phyloP scores from a whole-genome alignment of 2,888 invertebrate genomes.

The Liodrosophila aerea region DNA sequence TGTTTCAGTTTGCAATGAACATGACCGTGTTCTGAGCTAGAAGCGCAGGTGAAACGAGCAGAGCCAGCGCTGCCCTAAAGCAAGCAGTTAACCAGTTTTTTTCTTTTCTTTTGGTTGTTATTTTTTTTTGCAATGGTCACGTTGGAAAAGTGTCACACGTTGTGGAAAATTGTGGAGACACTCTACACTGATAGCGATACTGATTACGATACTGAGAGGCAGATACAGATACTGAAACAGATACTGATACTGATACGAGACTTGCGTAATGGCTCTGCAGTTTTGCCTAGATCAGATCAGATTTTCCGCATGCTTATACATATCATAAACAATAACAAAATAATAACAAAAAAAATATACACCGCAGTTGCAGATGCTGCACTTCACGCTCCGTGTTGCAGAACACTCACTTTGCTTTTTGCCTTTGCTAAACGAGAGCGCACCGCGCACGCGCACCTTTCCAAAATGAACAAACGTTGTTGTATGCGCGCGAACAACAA shows the following conservation, averaged over 20 bases:
- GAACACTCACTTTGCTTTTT: slow-evolving; percentile 54
- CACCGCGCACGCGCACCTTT: slow-evolving; percentile 48
- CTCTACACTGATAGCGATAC: no score
- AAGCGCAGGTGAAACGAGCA: slow-evolving; percentile 28
- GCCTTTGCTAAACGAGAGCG: slow-evolving; percentile 42
- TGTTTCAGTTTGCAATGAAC: slow-evolving; percentile 33
- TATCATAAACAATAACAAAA: slow-evolving; percentile 36
- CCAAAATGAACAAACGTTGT: slow-evolving; percentile 4
- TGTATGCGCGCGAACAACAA: no score
- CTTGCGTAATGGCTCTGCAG: slow-evolving; percentile 44
- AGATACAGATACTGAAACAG: background rate
- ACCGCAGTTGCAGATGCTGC: slow-evolving; percentile 42
- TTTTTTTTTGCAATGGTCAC: slow-evolving; percentile 18
- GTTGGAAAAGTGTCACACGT: slow-evolving; percentile 48
- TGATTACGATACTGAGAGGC: slow-evolving; percentile 11
- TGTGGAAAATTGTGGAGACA: slow-evolving; percentile 8
- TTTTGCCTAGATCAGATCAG: slow-evolving; percentile 50
- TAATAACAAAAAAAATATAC: slow-evolving; percentile 29
- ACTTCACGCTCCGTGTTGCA: slow-evolving; percentile 78
- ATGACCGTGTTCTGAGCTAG: slow-evolving; percentile 54
- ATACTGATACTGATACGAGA: slow-evolving; percentile 3
- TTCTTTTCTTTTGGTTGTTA: slow-evolving; percentile 1
- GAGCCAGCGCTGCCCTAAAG: slow-evolving; percentile 28
- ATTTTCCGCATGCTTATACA: slow-evolving; percentile 55
- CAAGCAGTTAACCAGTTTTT: slow-evolving; percentile 38